Percentiles rank a stretch among this genome's conserved stretches.
Evolutionary conservation across 2,888 invertebrate species (phyloP).

Genomic region (Peribatodes rhomboidaria): DNA sequence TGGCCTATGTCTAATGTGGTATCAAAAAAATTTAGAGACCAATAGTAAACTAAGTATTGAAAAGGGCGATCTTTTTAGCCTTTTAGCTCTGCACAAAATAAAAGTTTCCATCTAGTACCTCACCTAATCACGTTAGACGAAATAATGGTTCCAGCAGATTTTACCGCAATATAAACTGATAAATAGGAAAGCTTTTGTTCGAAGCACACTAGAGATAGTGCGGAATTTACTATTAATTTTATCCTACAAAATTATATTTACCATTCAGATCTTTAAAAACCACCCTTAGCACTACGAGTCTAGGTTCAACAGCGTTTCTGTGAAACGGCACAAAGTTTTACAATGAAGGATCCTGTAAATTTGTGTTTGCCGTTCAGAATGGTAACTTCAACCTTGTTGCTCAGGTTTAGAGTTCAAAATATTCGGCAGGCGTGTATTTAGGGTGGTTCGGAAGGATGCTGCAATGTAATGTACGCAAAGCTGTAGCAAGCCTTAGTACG

Average conservation of each 20-base stretch:
- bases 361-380: slow-evolving; percentile 6
- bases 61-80: too few species aligned
- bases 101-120: too few species aligned
- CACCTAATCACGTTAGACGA: background rate
- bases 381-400: slow-evolving; percentile 16
- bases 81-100: background rate
- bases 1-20: too few species aligned
- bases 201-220: slow-evolving; percentile 1
- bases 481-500: slow-evolving; percentile 46
- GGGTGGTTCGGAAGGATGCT: slow-evolving; percentile 51
- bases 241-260: slow-evolving; percentile 1
- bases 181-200: slow-evolving; percentile 6
- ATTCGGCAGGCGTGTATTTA: background rate
- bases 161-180: slow-evolving; percentile 6
- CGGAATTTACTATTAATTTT: slow-evolving; percentile 13
- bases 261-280: background rate
- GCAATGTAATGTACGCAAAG: slow-evolving; percentile 47
- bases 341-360: slow-evolving; percentile 32
- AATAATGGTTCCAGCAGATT: background rate
- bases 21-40: too few species aligned
- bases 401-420: slow-evolving; percentile 16
- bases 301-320: background rate
- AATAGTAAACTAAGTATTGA: too few species aligned
- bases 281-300: background rate
- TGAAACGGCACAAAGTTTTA: background rate